phyloP scores from a whole-genome alignment of 2,113 vertebrate genomes.

The Agapornis roseicollis region DNA sequence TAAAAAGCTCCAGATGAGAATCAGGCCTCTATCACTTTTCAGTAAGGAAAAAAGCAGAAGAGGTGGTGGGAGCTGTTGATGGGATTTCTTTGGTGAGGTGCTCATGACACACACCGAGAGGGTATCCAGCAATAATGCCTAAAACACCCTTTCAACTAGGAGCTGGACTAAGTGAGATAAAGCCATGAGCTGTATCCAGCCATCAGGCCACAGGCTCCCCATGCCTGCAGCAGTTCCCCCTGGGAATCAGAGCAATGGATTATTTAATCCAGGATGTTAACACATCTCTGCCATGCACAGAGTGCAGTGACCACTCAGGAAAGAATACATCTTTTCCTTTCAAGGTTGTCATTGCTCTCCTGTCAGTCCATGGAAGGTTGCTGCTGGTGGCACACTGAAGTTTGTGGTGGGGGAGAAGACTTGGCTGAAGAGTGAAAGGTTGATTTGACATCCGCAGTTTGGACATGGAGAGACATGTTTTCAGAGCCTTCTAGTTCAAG shows the following conservation, averaged over 20 bases:
- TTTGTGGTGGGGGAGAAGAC: not conserved
- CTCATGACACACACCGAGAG: fast-evolving
- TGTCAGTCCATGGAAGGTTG: not conserved
- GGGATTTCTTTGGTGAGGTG: not conserved
- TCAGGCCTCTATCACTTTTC: fast-evolving
- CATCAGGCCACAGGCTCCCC: not conserved
- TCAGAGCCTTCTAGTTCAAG: not conserved
- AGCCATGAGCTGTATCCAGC: not conserved
- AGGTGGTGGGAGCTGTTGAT: not conserved
- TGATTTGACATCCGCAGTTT: not conserved
- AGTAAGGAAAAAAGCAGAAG: not conserved
- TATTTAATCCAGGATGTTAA: not conserved
- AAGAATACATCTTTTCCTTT: not conserved
- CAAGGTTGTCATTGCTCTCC: not conserved
- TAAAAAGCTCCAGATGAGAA: not conserved
- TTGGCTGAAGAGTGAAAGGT: not conserved
- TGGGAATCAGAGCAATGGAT: not conserved
- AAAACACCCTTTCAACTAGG: not conserved
- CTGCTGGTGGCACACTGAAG: not conserved
- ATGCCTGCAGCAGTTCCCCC: not conserved
- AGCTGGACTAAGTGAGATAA: not conserved
- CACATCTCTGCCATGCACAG: not conserved
- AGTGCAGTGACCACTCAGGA: not conserved
- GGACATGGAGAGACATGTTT: not conserved
- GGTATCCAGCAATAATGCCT: not conserved